A percentile compares a stretch with the other conserved stretches of the same genome.
These are phyloP conservation scores for Notiomystis cincta DNA, from an alignment of 2,113 vertebrate species.

Conservation along the genomic window DNA sequence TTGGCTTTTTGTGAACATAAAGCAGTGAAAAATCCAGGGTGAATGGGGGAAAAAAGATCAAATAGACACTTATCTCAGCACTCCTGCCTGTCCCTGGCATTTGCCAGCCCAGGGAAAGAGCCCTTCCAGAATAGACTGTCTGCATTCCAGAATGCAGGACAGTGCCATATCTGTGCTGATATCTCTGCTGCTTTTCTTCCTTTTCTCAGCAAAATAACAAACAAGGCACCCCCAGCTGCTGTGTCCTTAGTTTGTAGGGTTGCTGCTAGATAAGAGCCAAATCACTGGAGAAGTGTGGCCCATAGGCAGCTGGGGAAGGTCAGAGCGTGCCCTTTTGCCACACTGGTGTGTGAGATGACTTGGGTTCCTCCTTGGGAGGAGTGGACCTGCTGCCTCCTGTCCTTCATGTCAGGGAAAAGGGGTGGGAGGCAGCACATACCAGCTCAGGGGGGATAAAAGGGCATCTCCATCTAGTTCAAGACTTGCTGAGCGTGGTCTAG, in stretches of 20 bases:
- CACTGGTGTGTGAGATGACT: neutral
- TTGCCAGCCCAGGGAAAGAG: slow-evolving; percentile 35
- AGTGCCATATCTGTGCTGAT: neutral
- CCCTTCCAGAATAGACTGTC: neutral
- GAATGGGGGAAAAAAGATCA: slow-evolving; percentile 32
- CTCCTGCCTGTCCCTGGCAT: slow-evolving; percentile 1
- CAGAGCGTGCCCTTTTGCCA: neutral
- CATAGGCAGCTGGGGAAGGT: neutral
- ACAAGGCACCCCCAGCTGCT: neutral
- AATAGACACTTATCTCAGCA: slow-evolving; percentile 49
- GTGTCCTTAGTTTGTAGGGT: accelerated
- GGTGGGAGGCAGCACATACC: neutral
- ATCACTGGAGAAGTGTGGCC: neutral
- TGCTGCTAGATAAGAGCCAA: neutral
- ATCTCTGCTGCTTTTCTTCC: slow-evolving; percentile 35
- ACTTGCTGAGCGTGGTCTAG: neutral
- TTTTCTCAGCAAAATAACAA: slow-evolving; percentile 17
- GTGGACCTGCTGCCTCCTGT: neutral
- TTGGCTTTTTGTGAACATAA: slow-evolving; percentile 34
- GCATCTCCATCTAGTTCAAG: neutral
- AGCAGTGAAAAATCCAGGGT: slow-evolving; percentile 43
- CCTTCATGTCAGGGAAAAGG: neutral
- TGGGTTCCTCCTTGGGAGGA: neutral
- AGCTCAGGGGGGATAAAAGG: neutral
- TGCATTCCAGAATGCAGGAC: neutral